Conservation (phyloP, 2,888 invertebrate species). For the Hybos culiciformis region DNA sequence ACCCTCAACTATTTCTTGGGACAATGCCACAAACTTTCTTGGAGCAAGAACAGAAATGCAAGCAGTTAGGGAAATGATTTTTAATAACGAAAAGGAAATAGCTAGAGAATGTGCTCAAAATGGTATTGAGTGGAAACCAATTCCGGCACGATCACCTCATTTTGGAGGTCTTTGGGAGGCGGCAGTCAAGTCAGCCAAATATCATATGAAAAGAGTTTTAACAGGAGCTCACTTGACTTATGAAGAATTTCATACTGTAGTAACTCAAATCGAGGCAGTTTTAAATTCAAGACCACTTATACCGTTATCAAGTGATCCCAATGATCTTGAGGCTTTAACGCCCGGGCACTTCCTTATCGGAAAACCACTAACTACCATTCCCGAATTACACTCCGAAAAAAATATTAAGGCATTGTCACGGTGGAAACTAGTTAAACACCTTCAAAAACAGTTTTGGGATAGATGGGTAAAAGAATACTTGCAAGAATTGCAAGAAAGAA, state of each 20-base stretch:
- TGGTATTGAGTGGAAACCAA: constrained; percentile 4
- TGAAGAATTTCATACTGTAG: constrained; percentile 7
- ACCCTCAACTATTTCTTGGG: constrained; percentile 9
- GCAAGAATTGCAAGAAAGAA: not conserved
- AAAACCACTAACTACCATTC: constrained; percentile 4
- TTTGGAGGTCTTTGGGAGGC: constrained; percentile 14
- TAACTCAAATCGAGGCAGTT: not conserved
- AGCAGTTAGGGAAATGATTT: not conserved
- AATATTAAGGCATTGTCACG: too few relatives aligned
- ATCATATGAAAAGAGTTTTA: not conserved
- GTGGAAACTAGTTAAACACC: not conserved
- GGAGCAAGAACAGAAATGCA: constrained; percentile 11
- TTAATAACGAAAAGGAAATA: too few relatives aligned
- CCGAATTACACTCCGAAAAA: not conserved
- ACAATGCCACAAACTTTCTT: constrained; percentile 15
- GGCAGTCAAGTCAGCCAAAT: constrained; percentile 4
- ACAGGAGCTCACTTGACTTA: not conserved
- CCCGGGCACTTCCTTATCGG: constrained; percentile 11
- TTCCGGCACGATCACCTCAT: constrained; percentile 13
- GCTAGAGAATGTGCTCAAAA: constrained; percentile 6
- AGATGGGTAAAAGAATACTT: not conserved
- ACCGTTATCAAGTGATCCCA: constrained; percentile 7
- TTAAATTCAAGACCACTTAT: not conserved
- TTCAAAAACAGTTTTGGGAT: not conserved
- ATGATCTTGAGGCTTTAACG: constrained; percentile 5